phyloP scores from a whole-genome alignment of 2,113 vertebrate genomes.

The Mirounga angustirostris region DNA sequence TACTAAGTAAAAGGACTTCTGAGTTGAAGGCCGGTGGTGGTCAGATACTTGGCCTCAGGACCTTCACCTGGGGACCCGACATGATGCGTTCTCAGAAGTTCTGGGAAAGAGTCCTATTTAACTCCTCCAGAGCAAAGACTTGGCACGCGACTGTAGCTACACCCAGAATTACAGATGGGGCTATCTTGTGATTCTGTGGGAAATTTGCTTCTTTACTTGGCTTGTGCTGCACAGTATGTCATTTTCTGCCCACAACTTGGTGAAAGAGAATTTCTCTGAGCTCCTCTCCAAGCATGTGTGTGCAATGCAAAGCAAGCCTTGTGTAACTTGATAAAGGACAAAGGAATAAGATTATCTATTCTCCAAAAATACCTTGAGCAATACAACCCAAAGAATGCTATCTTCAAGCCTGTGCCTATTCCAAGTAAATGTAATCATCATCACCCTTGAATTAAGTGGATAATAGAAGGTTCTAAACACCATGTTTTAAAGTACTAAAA shows the following conservation, averaged over 20 bases:
- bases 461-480: not conserved
- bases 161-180: constrained; percentile 58
- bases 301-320: not conserved
- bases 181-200: not conserved
- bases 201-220: constrained; percentile 49
- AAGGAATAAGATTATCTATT: not conserved
- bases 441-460: not conserved
- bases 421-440: not conserved
- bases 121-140: constrained; percentile 39
- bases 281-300: not conserved
- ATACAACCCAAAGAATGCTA: not conserved
- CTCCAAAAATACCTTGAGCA: not conserved
- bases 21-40: not conserved
- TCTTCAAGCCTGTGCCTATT: not conserved
- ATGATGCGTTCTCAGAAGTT: not conserved
- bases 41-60: not conserved
- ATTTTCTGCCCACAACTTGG: constrained; percentile 56
- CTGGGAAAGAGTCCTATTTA: constrained; percentile 37
- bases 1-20: not conserved
- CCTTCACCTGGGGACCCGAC: not conserved
- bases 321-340: not conserved
- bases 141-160: constrained; percentile 2
- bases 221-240: not conserved
- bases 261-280: constrained; percentile 28
- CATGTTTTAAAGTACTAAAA: not conserved